Percentiles rank a stretch among this genome's conserved stretches.
phyloP scores from a whole-genome alignment of 2,113 vertebrate genomes.

The Procavia capensis region DNA sequence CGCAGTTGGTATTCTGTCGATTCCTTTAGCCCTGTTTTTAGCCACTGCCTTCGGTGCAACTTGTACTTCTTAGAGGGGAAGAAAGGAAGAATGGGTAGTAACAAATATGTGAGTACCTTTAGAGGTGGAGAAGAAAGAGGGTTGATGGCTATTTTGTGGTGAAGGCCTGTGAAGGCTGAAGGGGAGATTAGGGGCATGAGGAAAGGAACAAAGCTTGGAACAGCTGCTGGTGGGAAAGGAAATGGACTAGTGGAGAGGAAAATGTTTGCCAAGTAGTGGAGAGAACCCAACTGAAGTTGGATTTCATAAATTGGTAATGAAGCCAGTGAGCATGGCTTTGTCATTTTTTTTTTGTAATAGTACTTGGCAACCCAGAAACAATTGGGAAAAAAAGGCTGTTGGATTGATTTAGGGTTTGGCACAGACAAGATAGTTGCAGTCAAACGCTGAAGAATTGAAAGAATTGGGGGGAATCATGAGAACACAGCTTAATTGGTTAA shows the following conservation, averaged over 20 bases:
- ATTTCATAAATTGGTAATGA: not conserved
- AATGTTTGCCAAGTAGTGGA: not conserved
- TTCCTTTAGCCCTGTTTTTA: too few species aligned
- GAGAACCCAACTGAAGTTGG: constrained; percentile 8
- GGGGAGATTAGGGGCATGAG: not conserved
- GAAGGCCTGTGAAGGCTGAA: not conserved
- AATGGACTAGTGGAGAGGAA: not conserved
- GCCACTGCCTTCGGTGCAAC: too few species aligned
- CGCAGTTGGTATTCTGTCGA: too few species aligned
- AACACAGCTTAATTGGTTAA: constrained; percentile 1
- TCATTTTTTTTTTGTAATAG: constrained; percentile 38
- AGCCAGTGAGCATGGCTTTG: not conserved
- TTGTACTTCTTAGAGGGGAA: not conserved
- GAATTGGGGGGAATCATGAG: not conserved
- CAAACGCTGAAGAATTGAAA: constrained; percentile 38
- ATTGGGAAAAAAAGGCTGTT: not conserved
- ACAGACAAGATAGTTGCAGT: not conserved
- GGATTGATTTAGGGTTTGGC: constrained; percentile 27
- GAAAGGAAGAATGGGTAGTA: not conserved
- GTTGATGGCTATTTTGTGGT: not conserved
- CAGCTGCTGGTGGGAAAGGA: constrained; percentile 45
- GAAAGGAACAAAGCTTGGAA: not conserved
- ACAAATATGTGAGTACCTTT: not conserved
- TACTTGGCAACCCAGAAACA: constrained; percentile 34
- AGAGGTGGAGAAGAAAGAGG: not conserved